Conservation (phyloP, 2,113 vertebrate species). For the Serranochromis macrocephalus region DNA sequence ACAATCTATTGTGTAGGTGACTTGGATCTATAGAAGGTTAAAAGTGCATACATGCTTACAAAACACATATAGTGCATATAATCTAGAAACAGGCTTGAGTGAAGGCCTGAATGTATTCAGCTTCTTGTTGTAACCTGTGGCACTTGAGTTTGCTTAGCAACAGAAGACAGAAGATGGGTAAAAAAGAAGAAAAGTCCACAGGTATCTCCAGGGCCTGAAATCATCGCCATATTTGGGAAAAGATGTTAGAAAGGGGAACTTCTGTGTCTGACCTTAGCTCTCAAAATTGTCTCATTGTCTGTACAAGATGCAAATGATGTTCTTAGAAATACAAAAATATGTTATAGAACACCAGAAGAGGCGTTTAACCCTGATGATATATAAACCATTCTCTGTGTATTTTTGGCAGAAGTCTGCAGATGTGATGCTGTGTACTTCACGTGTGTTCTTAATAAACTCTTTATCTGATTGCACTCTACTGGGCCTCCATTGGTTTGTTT, state of each 20-base stretch:
- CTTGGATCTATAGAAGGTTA: no score
- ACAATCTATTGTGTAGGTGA: no score
- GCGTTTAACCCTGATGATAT: accelerated
- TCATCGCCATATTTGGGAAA: neutral
- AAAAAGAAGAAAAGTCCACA: neutral
- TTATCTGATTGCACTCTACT: neutral
- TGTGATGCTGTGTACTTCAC: neutral
- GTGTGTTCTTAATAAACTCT: neutral
- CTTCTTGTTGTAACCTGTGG: neutral
- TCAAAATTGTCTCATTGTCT: neutral
- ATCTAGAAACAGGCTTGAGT: neutral
- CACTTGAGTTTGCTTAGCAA: neutral
- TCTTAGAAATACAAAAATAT: neutral
- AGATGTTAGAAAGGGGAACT: neutral
- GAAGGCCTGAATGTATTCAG: neutral
- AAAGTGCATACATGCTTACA: neutral
- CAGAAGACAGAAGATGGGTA: neutral
- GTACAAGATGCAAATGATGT: neutral
- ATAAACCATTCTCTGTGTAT: neutral
- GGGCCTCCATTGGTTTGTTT: neutral
- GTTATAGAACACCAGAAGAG: accelerated
- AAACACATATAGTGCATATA: neutral
- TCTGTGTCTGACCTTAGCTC: neutral
- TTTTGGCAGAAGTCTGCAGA: neutral
- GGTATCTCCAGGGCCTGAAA: neutral